These are phyloP conservation scores for Oegoconia quadripuncta DNA, from an alignment of 2,888 invertebrate genomes.

Conservation along the genomic window DNA sequence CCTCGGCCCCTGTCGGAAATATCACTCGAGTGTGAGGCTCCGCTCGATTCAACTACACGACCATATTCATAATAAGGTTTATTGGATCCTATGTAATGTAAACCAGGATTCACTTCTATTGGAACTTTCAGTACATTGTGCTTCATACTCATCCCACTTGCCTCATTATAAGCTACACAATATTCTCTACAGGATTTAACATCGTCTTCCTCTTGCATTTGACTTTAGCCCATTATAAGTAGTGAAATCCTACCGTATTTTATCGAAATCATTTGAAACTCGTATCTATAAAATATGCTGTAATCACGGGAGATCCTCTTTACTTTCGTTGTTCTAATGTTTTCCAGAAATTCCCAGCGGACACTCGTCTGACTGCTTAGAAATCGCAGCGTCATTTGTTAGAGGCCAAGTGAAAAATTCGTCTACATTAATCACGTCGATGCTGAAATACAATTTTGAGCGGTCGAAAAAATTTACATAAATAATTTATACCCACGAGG, in stretches of 20 bases:
- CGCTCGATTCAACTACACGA: slow-evolving; percentile 53
- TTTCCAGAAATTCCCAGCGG: slow-evolving; percentile 67
- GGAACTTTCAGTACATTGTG: slow-evolving; percentile 29
- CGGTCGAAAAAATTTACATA: slow-evolving; percentile 73
- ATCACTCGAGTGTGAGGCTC: slow-evolving; percentile 70
- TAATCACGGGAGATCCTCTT: slow-evolving; percentile 43
- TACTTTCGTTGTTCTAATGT: slow-evolving; percentile 44
- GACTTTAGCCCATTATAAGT: slow-evolving; percentile 17
- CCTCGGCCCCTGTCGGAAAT: slow-evolving; percentile 75
- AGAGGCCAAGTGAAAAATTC: slow-evolving; percentile 69
- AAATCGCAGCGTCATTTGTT: slow-evolving; percentile 66
- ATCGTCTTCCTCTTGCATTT: slow-evolving; percentile 21
- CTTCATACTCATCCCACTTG: slow-evolving; percentile 37
- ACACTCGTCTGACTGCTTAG: slow-evolving; percentile 50
- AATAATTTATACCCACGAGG: slow-evolving; percentile 72
- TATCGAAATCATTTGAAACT: slow-evolving; percentile 37
- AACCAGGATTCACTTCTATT: slow-evolving; percentile 24
- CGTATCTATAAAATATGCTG: slow-evolving; percentile 39
- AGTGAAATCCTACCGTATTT: slow-evolving; percentile 24
- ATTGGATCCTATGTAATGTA: slow-evolving; percentile 39
- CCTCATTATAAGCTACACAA: slow-evolving; percentile 47
- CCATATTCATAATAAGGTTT: slow-evolving; percentile 59
- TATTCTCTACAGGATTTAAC: slow-evolving; percentile 39
- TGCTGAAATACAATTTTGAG: slow-evolving; percentile 71
- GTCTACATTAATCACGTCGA: slow-evolving; percentile 71